Conservation (phyloP, 2,888 invertebrate genomes). For the Zonitis immaculata region DNA sequence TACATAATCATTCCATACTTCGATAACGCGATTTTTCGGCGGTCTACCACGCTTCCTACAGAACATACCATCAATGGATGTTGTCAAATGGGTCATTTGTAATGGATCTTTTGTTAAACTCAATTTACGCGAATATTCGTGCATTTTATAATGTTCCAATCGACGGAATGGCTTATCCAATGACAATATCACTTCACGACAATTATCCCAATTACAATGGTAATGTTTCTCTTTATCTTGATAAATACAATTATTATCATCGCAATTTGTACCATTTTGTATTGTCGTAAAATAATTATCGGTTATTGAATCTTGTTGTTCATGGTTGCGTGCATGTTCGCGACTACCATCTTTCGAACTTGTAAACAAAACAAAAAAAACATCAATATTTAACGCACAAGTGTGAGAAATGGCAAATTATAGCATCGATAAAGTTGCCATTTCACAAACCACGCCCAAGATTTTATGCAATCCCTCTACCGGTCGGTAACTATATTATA, state of each 20-base stretch:
- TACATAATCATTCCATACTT: slow-evolving; percentile 83
- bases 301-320: slow-evolving; percentile 81
- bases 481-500: too few relatives aligned
- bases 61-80: slow-evolving; percentile 86
- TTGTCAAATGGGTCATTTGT: slow-evolving; percentile 57
- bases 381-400: background rate
- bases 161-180: slow-evolving; percentile 75
- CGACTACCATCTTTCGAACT: slow-evolving; percentile 66
- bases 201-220: slow-evolving; percentile 88
- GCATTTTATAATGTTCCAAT: slow-evolving; percentile 82
- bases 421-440: too few relatives aligned
- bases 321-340: slow-evolving; percentile 84
- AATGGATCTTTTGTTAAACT: slow-evolving; percentile 48
- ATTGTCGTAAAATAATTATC: slow-evolving; percentile 68
- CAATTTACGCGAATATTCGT: slow-evolving; percentile 51
- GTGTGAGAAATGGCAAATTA: too few relatives aligned
- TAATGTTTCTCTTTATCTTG: slow-evolving; percentile 77
- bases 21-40: slow-evolving; percentile 92
- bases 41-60: slow-evolving; percentile 90
- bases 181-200: slow-evolving; percentile 70
- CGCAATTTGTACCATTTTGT: slow-evolving; percentile 56
- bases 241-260: slow-evolving; percentile 66
- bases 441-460: too few relatives aligned
- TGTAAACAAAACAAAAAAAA: slow-evolving; percentile 19
- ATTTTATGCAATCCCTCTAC: too few relatives aligned